phyloP scores from a whole-genome alignment of 1,140 invertebrate genomes.

The Eumeta japonica region DNA sequence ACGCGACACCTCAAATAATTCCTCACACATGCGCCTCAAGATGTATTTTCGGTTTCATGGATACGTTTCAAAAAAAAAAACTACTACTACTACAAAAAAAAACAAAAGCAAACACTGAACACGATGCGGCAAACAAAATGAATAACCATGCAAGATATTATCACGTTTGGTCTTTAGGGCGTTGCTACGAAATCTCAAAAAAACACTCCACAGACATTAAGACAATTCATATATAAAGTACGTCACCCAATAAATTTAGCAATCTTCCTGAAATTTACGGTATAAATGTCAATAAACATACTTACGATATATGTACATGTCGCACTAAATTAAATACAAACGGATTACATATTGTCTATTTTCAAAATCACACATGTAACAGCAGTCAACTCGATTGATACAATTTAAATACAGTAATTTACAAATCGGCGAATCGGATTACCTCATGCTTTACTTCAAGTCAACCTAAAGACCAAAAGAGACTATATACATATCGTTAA shows the following conservation, averaged over 20 bases:
- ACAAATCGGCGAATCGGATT: too few species aligned
- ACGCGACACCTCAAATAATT: constrained; percentile 25
- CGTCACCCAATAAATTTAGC: constrained; percentile 57
- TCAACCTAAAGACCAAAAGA: constrained; percentile 2
- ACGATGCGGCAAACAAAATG: constrained; percentile 34
- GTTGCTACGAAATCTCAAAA: neutral
- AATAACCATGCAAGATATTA: constrained; percentile 1
- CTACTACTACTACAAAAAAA: constrained; percentile 18
- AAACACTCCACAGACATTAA: neutral
- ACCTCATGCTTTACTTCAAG: neutral
- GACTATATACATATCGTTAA: neutral
- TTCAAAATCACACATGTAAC: neutral
- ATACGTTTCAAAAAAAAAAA: constrained; percentile 22
- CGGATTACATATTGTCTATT: neutral
- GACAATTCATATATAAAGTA: neutral
- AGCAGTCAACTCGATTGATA: neutral
- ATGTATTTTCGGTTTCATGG: constrained; percentile 1
- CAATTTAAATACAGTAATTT: neutral
- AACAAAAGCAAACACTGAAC: constrained; percentile 29
- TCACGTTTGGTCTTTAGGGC: constrained; percentile 55
- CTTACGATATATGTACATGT: neutral
- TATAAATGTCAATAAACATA: neutral
- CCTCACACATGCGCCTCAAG: constrained; percentile 53
- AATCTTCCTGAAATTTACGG: constrained; percentile 21
- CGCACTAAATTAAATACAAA: neutral